These are phyloP conservation scores for Periophthalmodon schlosseri DNA, from an alignment of 2,113 vertebrate species.

Conservation along the genomic window DNA sequence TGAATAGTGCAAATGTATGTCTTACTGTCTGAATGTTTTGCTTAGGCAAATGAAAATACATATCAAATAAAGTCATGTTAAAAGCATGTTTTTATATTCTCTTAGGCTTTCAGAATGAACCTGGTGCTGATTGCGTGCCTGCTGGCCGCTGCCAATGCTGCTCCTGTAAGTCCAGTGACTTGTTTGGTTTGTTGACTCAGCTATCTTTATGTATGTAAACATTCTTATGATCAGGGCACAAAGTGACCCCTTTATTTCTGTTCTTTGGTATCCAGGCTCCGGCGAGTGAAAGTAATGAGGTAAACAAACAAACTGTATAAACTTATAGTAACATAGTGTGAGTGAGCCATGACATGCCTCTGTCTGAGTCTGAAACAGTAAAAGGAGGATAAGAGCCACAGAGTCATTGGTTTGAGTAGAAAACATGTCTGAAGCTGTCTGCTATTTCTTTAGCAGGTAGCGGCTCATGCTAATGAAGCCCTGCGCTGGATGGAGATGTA, in stretches of 20 bases:
- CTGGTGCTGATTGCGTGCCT: slow-evolving; percentile 64
- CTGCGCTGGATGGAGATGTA: slow-evolving; percentile 76
- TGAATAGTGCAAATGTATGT: background rate
- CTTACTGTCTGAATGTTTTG: background rate
- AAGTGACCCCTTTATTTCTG: slow-evolving; percentile 3
- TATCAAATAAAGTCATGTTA: background rate
- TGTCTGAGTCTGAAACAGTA: slow-evolving; percentile 31
- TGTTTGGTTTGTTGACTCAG: background rate
- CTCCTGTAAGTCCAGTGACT: slow-evolving; percentile 67
- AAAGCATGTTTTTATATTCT: background rate
- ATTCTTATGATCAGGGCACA: background rate
- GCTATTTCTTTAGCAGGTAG: slow-evolving; percentile 59
- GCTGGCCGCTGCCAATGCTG: slow-evolving; percentile 52
- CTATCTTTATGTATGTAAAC: slow-evolving; percentile 9
- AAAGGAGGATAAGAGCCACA: slow-evolving; percentile 24
- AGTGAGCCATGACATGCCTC: slow-evolving; percentile 20
- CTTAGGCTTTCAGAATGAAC: slow-evolving; percentile 55
- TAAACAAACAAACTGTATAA: slow-evolving; percentile 25
- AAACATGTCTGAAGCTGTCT: slow-evolving; percentile 55
- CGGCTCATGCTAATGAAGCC: slow-evolving; percentile 70
- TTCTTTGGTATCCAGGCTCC: slow-evolving; percentile 53
- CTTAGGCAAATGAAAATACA: background rate
- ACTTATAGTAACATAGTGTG: background rate
- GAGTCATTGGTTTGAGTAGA: slow-evolving; percentile 37
- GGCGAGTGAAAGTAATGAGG: slow-evolving; percentile 69